These are phyloP conservation scores for Solenopsis invicta DNA, from an alignment of 1,140 invertebrate genomes.

Conservation along the genomic window DNA sequence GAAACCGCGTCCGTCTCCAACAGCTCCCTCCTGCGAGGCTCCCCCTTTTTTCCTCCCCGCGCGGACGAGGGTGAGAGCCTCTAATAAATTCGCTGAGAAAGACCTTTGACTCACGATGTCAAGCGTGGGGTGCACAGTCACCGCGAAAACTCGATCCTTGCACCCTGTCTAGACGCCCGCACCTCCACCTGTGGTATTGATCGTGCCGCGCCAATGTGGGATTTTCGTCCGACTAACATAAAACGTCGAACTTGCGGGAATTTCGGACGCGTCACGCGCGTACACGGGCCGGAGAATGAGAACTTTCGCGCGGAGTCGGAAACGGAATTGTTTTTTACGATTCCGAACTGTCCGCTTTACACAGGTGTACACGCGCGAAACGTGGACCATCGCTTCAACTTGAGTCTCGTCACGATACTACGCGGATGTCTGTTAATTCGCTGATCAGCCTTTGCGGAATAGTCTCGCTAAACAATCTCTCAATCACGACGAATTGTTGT, in stretches of 20 bases:
- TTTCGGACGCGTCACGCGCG: conserved; percentile 61
- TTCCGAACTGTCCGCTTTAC: conserved; percentile 36
- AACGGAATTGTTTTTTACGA: conserved; percentile 55
- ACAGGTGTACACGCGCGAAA: background rate
- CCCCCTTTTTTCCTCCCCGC: conserved; percentile 31
- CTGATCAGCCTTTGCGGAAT: background rate
- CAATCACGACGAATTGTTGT: background rate
- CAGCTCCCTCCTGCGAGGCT: conserved; percentile 15
- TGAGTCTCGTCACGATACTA: background rate
- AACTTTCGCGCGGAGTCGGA: conserved; percentile 28
- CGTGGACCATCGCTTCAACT: background rate
- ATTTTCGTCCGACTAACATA: conserved; percentile 74
- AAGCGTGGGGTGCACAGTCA: conserved; percentile 66
- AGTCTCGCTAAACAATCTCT: background rate
- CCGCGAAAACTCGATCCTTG: conserved; percentile 71
- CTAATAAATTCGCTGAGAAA: conserved; percentile 74
- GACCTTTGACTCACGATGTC: conserved; percentile 75
- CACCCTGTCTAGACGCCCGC: conserved; percentile 73
- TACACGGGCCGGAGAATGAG: background rate
- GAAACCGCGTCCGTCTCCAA: background rate
- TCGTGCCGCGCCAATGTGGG: conserved; percentile 71
- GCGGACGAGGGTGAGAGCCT: conserved; percentile 47
- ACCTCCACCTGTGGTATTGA: conserved; percentile 75
- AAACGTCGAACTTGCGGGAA: conserved; percentile 71
- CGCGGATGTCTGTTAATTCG: background rate